phyloP scores from a whole-genome alignment of 2,797 vertebrate species.

The Paramormyrops hopkinsi region DNA sequence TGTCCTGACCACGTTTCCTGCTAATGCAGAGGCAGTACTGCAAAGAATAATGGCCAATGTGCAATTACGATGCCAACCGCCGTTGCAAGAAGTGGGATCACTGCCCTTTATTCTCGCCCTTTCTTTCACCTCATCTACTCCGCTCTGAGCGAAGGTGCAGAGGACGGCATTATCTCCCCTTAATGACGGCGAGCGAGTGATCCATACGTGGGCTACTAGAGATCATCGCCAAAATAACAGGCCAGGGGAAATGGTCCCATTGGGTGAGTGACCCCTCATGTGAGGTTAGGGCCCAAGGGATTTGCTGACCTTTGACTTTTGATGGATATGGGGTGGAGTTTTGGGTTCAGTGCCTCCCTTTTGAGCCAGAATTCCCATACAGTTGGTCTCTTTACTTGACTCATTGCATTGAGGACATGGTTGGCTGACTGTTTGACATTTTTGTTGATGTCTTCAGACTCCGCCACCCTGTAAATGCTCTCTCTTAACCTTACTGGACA shows the following conservation, averaged over 20 bases:
- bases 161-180: not conserved
- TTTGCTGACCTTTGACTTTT: not conserved
- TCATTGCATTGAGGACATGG: not conserved
- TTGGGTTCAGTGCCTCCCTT: not conserved
- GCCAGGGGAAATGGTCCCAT: not conserved
- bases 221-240: not conserved
- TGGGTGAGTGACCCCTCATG: not conserved
- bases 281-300: not conserved
- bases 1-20: not conserved
- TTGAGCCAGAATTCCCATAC: too few species aligned
- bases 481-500: not conserved
- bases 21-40: not conserved
- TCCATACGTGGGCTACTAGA: not conserved
- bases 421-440: not conserved
- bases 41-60: slow-evolving; percentile 2
- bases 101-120: not conserved
- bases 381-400: not conserved
- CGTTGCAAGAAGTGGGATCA: not conserved
- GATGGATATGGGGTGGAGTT: not conserved
- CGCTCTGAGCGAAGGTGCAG: not conserved
- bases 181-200: not conserved
- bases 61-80: not conserved
- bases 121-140: not conserved
- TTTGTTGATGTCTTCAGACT: not conserved
- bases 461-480: not conserved